A percentile compares a stretch with the other conserved stretches of the same genome.
Conservation (phyloP, 2,797 vertebrate genomes). For the Pangasius krempfi region DNA sequence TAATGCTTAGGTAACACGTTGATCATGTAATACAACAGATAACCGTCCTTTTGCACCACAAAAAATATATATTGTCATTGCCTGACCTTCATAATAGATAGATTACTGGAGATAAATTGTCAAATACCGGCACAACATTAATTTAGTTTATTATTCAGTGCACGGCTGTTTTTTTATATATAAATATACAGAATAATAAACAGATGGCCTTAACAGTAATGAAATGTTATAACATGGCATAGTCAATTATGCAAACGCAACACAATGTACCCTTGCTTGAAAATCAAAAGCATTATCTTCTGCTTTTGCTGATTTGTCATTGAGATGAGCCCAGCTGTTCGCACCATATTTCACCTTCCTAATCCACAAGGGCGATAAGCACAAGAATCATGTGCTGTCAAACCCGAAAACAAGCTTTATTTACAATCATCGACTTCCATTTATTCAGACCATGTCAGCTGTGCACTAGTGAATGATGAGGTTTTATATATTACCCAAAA, state of each 20-base stretch:
- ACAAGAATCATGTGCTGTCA: conserved; percentile 25
- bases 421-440: neutral
- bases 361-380: conserved; percentile 5
- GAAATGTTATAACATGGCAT: conserved; percentile 12
- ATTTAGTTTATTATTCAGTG: neutral
- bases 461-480: conserved; percentile 2
- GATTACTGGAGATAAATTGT: neutral
- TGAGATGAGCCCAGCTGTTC: conserved; percentile 25
- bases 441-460: conserved; percentile 1
- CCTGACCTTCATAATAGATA: neutral
- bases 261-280: neutral
- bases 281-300: conserved; percentile 36
- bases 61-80: neutral
- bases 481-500: conserved; percentile 11
- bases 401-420: conserved; percentile 11
- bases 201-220: conserved; percentile 16
- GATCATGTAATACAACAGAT: conserved; percentile 29
- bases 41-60: neutral
- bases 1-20: conserved; percentile 56
- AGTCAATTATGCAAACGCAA: neutral
- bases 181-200: neutral
- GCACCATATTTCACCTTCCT: conserved; percentile 25
- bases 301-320: conserved; percentile 25
- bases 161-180: neutral
- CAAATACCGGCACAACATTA: neutral